Percentiles rank a stretch among this genome's conserved stretches.
Evolutionary conservation across 2,888 invertebrate species (phyloP).

Genomic region (Pollenia amentaria): DNA sequence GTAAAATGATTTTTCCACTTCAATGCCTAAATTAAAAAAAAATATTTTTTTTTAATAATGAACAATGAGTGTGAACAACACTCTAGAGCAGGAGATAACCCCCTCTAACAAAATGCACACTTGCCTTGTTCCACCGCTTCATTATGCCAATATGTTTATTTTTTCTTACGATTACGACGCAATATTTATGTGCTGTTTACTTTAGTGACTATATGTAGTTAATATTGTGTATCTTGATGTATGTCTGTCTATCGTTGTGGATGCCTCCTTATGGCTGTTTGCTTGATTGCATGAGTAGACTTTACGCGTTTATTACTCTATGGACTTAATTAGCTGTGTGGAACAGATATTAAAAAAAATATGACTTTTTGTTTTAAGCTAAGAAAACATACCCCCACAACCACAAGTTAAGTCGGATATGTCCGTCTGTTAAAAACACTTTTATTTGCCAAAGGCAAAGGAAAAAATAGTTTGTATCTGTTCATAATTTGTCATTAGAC

Average conservation of each 20-base stretch:
- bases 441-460: too few species aligned
- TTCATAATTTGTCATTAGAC: too few species aligned
- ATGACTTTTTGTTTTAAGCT: too few species aligned
- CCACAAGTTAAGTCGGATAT: too few species aligned
- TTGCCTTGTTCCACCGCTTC: neutral
- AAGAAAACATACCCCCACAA: too few species aligned
- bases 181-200: neutral
- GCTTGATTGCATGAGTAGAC: neutral
- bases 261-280: neutral
- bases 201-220: neutral
- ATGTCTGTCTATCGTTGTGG: neutral
- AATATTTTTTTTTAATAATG: neutral
- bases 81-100: neutral
- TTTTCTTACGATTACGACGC: neutral
- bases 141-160: slow-evolving; percentile 20
- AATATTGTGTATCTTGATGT: neutral
- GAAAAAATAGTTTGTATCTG: too few species aligned
- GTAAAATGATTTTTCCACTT: slow-evolving; percentile 60
- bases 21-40: slow-evolving; percentile 30
- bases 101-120: neutral
- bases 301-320: slow-evolving; percentile 1
- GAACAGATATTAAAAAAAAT: neutral
- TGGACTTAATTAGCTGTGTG: slow-evolving; percentile 30
- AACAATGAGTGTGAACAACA: slow-evolving; percentile 11
- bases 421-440: too few species aligned